Evolutionary conservation across 2,113 vertebrate species (phyloP), one percentile per base, ranked within the genome.

Genomic region (Vulpes vulpes): DNA sequence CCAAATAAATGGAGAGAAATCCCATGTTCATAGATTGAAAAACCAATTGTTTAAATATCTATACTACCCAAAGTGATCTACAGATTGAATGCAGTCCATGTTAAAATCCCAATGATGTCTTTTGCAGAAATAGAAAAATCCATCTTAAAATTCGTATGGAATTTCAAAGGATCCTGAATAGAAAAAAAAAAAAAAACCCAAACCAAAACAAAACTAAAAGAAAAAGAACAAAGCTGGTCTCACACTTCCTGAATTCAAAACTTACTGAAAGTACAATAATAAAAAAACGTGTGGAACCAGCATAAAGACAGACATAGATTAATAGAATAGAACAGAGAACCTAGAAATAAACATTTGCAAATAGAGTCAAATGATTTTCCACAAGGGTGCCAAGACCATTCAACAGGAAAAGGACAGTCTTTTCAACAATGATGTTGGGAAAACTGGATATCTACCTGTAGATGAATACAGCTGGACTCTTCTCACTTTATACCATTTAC

Each of bases 231-330:
- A 86, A 90, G 51, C 71, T 94, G 35, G 15, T 38, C 23, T 86
- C 30, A 89, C 0, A 53, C 11, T 81, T 94, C 19, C 83, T 89
- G n/a, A 94, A 89, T 89, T 89, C 30, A 85, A 95, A 91, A 95
- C 15, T 64, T 94, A 89, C 5, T 76, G 69, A 91, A 65, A 30
- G 51, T 67, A 67, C 10, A 73, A 35, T 90, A 91, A 89, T 74
- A 12, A 69, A 96, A 91, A 71, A 23, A 62, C 17, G 17, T 65
- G 20, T 73, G 25, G 3, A 93, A 32, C 17, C 32, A 23, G 27
- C 27, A 51, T 38, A 85, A 87, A 94, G 49, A 79, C 17, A 49
- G 35, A 86, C 10, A 35, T 60, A 81, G 35, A 67, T 20, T 17
- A 32, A 67, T 88, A 87, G 64, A 69, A 62, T 23, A 96, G 43